Base-by-base conservation (phyloP, 2,113 vertebrate species). In the Phaethon lepturus region DNA sequence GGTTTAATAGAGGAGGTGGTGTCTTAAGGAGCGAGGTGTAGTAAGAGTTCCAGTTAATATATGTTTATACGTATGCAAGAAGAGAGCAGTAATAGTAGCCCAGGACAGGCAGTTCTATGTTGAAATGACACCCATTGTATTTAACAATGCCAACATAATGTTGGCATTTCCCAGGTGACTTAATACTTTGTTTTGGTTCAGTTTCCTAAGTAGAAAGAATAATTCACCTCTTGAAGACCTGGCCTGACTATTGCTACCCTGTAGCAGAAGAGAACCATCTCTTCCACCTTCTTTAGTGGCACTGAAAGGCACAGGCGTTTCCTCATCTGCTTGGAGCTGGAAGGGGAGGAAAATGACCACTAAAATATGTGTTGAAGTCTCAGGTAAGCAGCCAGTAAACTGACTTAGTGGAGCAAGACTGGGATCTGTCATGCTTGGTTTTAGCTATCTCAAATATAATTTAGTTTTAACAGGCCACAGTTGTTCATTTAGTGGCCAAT, bases 301-400 rank as follows among this genome's bases (percentile, higher is more conserved):
- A 10, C 1, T 0, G 1, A 10, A 24, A 62, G 13, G 18, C 11
- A 56, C 11, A 15, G 2, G 2, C 25, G 8, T n/a, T 78, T 80
- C 25, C 20, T 84, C 16, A 6, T 45, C 25, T 50, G 13, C 25
- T 60, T 53, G 59, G 20, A 60, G 22, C 18, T 68, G 14, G 12
- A 49, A 71, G 8, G 7, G 6, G 3, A 66, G 7, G 25, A 52
- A 35, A 86, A 94, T 5, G 2, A 63, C 16, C 7, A n/a, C 3
- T 24, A 20, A 66, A 69, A 77, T 29, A 35, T 1, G 6, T 11
- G 38, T 10, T 7, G 4, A 25, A 28, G 5, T 14, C 25, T 29
- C 11, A 52, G 6, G n/a, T 22, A 66, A 26, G 18, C 28, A 68
- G 2, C 31, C 42, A 12, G 14, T 55, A 28, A 60, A 8, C 11